phyloP scores from a whole-genome alignment of 2,888 invertebrate species.

The Vanessa cardui region DNA sequence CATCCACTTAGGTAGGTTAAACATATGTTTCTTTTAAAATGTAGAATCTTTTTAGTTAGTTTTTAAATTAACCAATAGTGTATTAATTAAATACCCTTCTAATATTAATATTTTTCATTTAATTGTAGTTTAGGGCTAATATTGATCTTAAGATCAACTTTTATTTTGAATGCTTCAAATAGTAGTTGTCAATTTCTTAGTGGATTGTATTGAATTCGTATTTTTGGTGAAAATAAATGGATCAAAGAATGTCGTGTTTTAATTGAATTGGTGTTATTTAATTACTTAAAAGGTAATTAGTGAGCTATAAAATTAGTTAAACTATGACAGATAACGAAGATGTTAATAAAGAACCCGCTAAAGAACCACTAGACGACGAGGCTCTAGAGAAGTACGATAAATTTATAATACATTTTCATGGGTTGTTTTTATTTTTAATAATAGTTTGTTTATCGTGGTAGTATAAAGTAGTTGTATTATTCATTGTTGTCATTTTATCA shows the following conservation, averaged over 20 bases:
- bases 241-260: constrained; percentile 46
- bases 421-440: constrained; percentile 4
- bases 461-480: too few relatives aligned
- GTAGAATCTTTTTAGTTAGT: not conserved
- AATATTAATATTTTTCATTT: not conserved
- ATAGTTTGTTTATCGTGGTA: too few relatives aligned
- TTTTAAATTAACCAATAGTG: not conserved
- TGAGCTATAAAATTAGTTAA: constrained; percentile 50
- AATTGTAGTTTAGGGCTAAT: not conserved
- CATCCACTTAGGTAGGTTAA: constrained; percentile 20
- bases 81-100: not conserved
- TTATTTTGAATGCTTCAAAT: constrained; percentile 19
- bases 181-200: constrained; percentile 28
- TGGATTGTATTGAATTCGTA: constrained; percentile 36
- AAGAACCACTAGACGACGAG: constrained; percentile 75
- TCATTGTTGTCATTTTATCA: too few relatives aligned
- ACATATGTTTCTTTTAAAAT: not conserved
- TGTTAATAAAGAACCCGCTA: constrained; percentile 68
- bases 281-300: constrained; percentile 32
- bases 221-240: constrained; percentile 45
- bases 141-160: not conserved
- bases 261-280: constrained; percentile 41
- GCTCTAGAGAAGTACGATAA: constrained; percentile 72
- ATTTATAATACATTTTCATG: constrained; percentile 7
- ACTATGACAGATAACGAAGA: constrained; percentile 80